Conservation (phyloP, 2,888 invertebrate species). For the Omphaloscelis lunosa region DNA sequence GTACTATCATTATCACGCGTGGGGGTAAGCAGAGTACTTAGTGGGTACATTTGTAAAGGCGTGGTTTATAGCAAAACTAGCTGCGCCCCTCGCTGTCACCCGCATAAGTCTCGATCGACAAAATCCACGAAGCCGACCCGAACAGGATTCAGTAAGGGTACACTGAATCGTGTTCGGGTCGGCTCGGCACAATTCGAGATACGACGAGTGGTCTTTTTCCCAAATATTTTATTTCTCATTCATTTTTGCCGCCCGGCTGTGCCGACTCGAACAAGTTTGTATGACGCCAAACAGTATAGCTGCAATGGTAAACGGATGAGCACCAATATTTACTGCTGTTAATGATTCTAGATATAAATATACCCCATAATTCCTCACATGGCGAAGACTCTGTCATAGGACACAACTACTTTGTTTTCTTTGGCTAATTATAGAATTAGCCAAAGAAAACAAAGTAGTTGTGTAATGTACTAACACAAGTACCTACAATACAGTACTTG, state of each 20-base stretch:
- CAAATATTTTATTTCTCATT: too few relatives aligned
- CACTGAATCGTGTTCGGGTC: too few relatives aligned
- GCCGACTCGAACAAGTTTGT: background rate
- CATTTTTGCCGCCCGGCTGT: background rate
- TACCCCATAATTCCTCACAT: background rate
- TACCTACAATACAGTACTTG: conserved; percentile 38
- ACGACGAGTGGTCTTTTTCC: too few relatives aligned
- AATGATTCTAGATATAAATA: background rate
- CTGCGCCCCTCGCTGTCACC: too few relatives aligned
- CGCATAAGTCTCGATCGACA: too few relatives aligned
- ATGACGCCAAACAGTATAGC: background rate
- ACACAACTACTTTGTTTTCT: too few relatives aligned
- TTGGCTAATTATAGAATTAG: too few relatives aligned
- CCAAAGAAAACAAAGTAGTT: conserved; percentile 33
- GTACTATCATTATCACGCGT: conserved; percentile 6
- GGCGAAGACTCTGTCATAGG: conserved; percentile 5
- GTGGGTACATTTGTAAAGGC: too few relatives aligned
- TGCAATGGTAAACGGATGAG: background rate
- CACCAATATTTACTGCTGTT: background rate
- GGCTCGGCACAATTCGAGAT: background rate
- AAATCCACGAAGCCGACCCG: background rate
- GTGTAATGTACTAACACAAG: conserved; percentile 31
- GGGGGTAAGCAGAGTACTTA: background rate
- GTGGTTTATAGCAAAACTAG: too few relatives aligned
- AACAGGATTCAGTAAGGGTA: background rate